Percentiles rank a stretch among this genome's conserved stretches.
These are phyloP conservation scores for Zenarchopterus dispar DNA, from an alignment of 2,797 vertebrate genomes.

Conservation along the genomic window DNA sequence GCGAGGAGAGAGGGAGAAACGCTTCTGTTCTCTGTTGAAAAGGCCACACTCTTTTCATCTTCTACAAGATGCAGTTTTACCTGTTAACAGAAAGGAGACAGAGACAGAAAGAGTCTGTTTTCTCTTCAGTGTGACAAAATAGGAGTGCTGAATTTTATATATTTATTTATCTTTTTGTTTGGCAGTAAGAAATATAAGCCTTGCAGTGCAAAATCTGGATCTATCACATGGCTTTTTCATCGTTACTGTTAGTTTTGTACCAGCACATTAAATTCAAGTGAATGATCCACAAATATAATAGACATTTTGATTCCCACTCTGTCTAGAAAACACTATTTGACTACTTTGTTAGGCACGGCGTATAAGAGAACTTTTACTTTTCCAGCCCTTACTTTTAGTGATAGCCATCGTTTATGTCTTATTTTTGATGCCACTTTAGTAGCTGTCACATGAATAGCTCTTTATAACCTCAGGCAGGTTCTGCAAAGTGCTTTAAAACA, in stretches of 20 bases:
- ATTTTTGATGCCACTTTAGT: neutral
- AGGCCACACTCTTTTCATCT: conserved; percentile 69
- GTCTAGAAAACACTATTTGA: neutral
- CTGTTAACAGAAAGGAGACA: conserved; percentile 53
- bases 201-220: conserved; percentile 26
- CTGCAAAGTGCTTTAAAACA: neutral
- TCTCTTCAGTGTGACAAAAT: conserved; percentile 52
- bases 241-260: neutral
- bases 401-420: no score
- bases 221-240: conserved; percentile 26
- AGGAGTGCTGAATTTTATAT: neutral
- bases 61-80: conserved; percentile 57
- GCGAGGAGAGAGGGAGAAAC: conserved; percentile 26
- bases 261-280: no score
- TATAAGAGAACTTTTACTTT: neutral
- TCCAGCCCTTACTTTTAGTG: neutral
- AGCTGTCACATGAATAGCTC: neutral
- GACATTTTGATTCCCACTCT: neutral
- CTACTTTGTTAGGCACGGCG: neutral
- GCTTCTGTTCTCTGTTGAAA: conserved; percentile 52
- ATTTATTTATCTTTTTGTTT: conserved; percentile 7
- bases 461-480: neutral
- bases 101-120: conserved; percentile 31
- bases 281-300: neutral
- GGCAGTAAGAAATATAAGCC: conserved; percentile 26